Base-by-base conservation (phyloP, 2,113 vertebrate species). In the Dasyprocta punctata region DNA sequence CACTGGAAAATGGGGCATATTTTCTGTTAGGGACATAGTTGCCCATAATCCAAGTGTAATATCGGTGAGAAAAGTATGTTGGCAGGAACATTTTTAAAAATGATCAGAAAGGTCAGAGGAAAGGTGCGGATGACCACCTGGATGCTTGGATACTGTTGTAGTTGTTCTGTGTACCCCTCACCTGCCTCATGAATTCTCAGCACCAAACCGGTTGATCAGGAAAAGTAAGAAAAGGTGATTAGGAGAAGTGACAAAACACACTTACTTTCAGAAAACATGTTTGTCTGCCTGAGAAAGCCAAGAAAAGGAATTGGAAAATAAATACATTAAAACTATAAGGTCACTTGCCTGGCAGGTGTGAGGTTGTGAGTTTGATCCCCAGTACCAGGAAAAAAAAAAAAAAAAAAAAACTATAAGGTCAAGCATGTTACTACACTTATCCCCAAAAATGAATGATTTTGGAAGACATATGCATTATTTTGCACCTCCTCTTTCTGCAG, bases 81-180 rank as follows among this genome's bases (percentile, higher is more conserved):
- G 71, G 20, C 30, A 33, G 30, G 33, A 1, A 8, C 13, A 0
- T 56, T 65, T 77, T 60, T 44, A 7, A 69, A 80, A 30, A 30
- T 86, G 38, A 47, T 84, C 36, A 67, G 11, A 41, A 83, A 69
- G 41, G 20, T n/a, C 38, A 17, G 2, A 10, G n/a, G 54, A 77
- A 49, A 33, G 38, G 30, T 28, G 49, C 33, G 26, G 60, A 2
- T 58, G 20, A 28, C n/a, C 11, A 3, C n/a, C 11, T 52, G 33
- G 26, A 3, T 47, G 6, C 44, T 17, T 22, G 49, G 3, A 26
- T 47, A 2, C 4, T 44, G n/a, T 58, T 7, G 10, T 2, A 38
- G 36, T 52, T 60, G 3, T n/a, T 67, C 4, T 2, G 0, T 17
- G 8, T 28, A 1, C 8, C 26, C 36, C 26, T 22, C 36, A 3